Base-by-base conservation (phyloP, 2,888 invertebrate species). In the Mellilla xanthometata region DNA sequence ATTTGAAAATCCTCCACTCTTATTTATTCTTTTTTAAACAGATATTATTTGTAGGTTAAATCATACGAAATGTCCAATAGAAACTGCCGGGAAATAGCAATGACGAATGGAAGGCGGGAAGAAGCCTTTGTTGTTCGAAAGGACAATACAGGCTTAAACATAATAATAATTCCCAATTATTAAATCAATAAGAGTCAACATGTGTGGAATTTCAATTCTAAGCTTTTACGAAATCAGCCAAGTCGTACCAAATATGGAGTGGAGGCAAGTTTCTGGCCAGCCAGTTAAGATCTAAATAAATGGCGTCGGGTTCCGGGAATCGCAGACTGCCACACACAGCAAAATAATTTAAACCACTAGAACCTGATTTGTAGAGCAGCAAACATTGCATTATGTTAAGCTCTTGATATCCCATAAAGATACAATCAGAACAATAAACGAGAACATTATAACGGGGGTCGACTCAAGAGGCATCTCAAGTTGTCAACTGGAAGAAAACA, bases 261-360 rank as follows among this genome's bases (percentile, higher is more conserved):
- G 24, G 58, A 61, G 58, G 60, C 58, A 60, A 72, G n/a, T 73
- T 68, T 69, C 68, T 65, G 60, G 63, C 3, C 62, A 56, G 62
- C 62, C 66, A 62, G 67, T 72, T 76, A 65, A 70, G 60, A 64
- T 70, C 62, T 62, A 64, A 64, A 72, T 65, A 73, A 75, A 76
- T 68, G 64, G 67, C 62, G 58, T 54, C 36, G 54, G 50, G 65
- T 71, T 70, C 69, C 62, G 62, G 56, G 68, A 71, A 60, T 58
- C 63, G 62, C 60, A 62, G 66, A 56, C 66, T 62, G 66, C 68
- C 66, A 47, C 34, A 36, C 34, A 26, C 44, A 49, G 46, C 36
- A 63, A 63, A 68, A 72, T 66, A 61, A 68, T 40, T 48, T 24
- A 28, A 43, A 44, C 49, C 26, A 29, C 42, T 44, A 34, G 22